phyloP scores from a whole-genome alignment of 2,113 vertebrate species.

The Piprites chloris region DNA sequence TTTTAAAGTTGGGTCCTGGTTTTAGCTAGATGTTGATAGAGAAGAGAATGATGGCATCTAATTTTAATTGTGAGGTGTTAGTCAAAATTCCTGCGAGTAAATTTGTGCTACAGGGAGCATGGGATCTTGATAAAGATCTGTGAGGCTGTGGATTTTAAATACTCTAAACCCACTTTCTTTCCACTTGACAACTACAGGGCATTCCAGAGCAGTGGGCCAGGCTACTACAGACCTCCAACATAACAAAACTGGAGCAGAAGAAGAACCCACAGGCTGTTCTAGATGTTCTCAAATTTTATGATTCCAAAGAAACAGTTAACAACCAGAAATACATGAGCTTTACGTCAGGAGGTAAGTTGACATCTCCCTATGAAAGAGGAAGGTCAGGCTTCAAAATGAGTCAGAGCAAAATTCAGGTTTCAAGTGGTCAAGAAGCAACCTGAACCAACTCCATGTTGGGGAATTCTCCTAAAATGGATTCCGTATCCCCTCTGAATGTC shows the following conservation, averaged over 20 bases:
- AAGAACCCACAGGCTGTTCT: conserved; percentile 97
- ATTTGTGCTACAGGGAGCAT: conserved; percentile 69
- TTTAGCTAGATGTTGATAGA: conserved; percentile 75
- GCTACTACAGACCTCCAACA: conserved; percentile 96
- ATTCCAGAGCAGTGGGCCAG: conserved; percentile 98
- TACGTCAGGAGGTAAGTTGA: conserved; percentile 90
- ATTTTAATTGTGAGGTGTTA: conserved; percentile 67
- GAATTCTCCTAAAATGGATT: not conserved
- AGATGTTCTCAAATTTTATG: conserved; percentile 98
- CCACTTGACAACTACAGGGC: conserved; percentile 77
- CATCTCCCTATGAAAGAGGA: not conserved
- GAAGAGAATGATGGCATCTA: conserved; percentile 72
- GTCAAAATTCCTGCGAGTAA: conserved; percentile 68
- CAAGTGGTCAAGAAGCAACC: not conserved
- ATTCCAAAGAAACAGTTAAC: conserved; percentile 99
- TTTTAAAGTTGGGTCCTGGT: conserved; percentile 75
- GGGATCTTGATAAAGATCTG: conserved; percentile 74
- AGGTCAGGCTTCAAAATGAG: not conserved
- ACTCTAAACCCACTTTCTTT: conserved; percentile 50
- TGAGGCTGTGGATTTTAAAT: not conserved
- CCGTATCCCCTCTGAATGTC: not conserved
- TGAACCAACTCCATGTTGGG: not conserved
- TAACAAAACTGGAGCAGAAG: conserved; percentile 98
- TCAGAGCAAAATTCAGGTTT: not conserved
- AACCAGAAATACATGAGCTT: conserved; percentile 99